Base-by-base conservation (phyloP, 2,113 vertebrate species). In the Emydura subglobosa region DNA sequence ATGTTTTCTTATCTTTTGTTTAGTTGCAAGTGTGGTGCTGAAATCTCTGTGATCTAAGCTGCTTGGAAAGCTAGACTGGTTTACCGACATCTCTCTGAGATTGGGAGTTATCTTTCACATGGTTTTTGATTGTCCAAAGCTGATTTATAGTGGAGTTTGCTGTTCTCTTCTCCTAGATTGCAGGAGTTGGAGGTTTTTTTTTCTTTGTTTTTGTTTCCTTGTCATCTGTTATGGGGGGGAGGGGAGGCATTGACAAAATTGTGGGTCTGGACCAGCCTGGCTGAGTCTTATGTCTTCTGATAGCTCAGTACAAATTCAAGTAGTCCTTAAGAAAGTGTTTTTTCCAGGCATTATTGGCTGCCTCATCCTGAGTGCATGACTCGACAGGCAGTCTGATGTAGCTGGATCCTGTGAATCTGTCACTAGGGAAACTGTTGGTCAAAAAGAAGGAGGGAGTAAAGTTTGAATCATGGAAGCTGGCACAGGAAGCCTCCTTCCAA, bases 351-450 rank as follows among this genome's bases (percentile, higher is more conserved):
- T 8, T 16, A 4, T 11, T 10, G n/a, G 27, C 8, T 59, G 74
- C 1, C 1, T 87, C 49, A 54, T 51, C 25, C 27, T 91, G 4
- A 4, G 76, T 51, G 2, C 11, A 19, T 11, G 6, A 53, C 6
- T 4, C 19, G 29, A 72, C 79, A 86, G 1, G 9, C 0, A 29
- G 5, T 39, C 11, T 53, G 22, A 1, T 49, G 0, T 1, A 10
- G 49, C 34, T 65, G 31, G 1, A 65, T 1, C 2, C 94, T 39
- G 9, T 68, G 16, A n/a, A 68, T 85, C 13, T 85, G 19, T 2
- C 12, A 6, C 16, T 2, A 31, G 57, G 19, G 34, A 5, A 6
- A 31, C 3, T 78, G 51, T 19, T 50, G 68, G 9, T 29, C 13
- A 61, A 39, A 27, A 4, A 5, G 22, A 55, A 86, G 24, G 2